phyloP scores from a whole-genome alignment of 2,888 invertebrate species.

The Clistopyga incitator region DNA sequence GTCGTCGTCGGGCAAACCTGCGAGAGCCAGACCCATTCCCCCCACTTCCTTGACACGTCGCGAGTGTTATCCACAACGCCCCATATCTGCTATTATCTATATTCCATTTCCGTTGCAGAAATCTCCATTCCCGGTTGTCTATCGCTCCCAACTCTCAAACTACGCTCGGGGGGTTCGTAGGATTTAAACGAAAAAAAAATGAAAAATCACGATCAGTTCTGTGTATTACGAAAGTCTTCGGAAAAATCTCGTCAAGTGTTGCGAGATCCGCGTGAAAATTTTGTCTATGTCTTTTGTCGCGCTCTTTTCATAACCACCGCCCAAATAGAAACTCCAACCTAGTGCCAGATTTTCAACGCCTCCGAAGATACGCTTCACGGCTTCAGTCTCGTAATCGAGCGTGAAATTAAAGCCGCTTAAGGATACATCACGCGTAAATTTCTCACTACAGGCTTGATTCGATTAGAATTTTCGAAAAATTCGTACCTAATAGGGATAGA shows the following conservation, averaged over 20 bases:
- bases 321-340: neutral
- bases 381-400: slow-evolving; percentile 18
- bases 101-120: slow-evolving; percentile 13
- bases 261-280: neutral
- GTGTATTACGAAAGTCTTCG: neutral
- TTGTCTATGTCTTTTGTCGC: neutral
- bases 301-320: neutral
- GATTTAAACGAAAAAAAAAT: neutral
- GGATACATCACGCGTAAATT: neutral
- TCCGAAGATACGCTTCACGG: neutral
- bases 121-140: neutral
- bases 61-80: neutral
- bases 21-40: neutral
- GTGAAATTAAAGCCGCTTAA: slow-evolving; percentile 4
- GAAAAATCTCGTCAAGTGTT: neutral
- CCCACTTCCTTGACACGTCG: neutral
- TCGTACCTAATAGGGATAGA: too few relatives aligned
- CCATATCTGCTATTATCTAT: slow-evolving; percentile 30
- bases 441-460: too few relatives aligned
- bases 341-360: slow-evolving; percentile 32
- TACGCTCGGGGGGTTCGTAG: neutral
- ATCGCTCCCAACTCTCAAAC: neutral
- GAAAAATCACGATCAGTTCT: neutral
- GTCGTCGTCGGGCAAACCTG: slow-evolving; percentile 45
- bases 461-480: neutral